These are phyloP conservation scores for Platysternon megacephalum DNA, from an alignment of 2,113 vertebrate species.

Conservation along the genomic window DNA sequence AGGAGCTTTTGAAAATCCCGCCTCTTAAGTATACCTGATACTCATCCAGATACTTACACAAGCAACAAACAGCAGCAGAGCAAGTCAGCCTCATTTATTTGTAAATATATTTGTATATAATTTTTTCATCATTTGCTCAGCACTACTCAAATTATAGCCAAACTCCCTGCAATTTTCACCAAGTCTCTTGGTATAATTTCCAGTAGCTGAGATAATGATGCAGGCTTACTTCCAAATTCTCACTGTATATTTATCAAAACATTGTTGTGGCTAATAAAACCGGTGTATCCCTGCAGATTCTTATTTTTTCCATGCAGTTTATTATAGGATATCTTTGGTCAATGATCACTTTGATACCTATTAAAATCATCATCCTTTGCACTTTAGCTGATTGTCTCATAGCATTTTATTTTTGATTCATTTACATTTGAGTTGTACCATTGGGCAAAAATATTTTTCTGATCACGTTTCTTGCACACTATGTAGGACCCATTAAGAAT, in stretches of 20 bases:
- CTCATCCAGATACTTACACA: not conserved
- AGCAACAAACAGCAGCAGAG: not conserved
- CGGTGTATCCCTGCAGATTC: not conserved
- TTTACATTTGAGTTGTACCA: not conserved
- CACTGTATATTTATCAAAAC: not conserved
- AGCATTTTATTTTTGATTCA: not conserved
- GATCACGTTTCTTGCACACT: not conserved
- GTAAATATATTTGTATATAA: not conserved
- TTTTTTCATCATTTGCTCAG: not conserved
- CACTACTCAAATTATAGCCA: not conserved
- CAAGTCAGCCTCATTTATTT: not conserved
- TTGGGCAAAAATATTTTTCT: not conserved
- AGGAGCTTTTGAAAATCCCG: not conserved
- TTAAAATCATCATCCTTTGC: not conserved
- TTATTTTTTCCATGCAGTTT: not conserved
- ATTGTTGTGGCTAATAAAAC: not conserved
- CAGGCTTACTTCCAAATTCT: not conserved
- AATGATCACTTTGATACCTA: not conserved
- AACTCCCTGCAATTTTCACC: not conserved
- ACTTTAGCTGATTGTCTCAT: not conserved
- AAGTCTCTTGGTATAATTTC: not conserved
- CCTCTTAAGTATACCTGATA: not conserved
- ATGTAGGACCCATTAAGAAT: not conserved
- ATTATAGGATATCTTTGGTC: not conserved
- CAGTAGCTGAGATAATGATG: not conserved